Evolutionary conservation across 2,113 vertebrate genomes (phyloP), one percentile per base, ranked within the genome.

Genomic region (Myodes glareolus): DNA sequence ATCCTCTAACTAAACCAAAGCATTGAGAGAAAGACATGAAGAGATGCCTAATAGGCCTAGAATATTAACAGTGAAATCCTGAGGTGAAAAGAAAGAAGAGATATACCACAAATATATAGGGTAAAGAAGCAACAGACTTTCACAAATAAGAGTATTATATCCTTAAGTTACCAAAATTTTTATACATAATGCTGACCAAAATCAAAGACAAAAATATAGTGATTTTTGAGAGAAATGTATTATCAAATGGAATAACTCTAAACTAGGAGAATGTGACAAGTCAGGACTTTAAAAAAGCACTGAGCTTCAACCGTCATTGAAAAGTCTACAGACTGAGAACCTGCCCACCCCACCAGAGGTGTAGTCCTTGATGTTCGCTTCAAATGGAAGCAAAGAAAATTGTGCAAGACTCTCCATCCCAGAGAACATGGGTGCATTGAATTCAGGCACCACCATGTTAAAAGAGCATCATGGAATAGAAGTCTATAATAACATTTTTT

Each of bases 151-250:
- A 47, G 11, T 42, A n/a, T 39, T 93, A 13, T 33, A 58, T 92
- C 63, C 12, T 75, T 80, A 80, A 93, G 91, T 29, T n/a, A 8
- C 63, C 29, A 85, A 19, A 36, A 19, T 27, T 63, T 88, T 94
- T 90, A 16, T 88, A 39, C 25, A 73, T 88, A 63, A 90, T 82
- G 39, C 29, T 55, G 61, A 94, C 39, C 77, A 45, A 84, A 90
- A 88, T 91, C 36, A 90, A 94, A 95, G 50, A 76, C 19, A 92
- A 13, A 84, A 96, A 88, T 90, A n/a, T n/a, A 96, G 39, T 68
- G 61, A 90, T 82, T 92, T 95, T 75, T 91, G n/a, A 92, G 47
- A 95, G 25, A 95, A 90, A 78, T 84, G 61, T n/a, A 87, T 33
- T 82, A 58, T 63, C 87, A 80, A 91, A 92, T 63, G 80, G 36